Evolutionary conservation across 2,888 invertebrate genomes (phyloP).

Genomic region (Mongoloraphidia duomilia): DNA sequence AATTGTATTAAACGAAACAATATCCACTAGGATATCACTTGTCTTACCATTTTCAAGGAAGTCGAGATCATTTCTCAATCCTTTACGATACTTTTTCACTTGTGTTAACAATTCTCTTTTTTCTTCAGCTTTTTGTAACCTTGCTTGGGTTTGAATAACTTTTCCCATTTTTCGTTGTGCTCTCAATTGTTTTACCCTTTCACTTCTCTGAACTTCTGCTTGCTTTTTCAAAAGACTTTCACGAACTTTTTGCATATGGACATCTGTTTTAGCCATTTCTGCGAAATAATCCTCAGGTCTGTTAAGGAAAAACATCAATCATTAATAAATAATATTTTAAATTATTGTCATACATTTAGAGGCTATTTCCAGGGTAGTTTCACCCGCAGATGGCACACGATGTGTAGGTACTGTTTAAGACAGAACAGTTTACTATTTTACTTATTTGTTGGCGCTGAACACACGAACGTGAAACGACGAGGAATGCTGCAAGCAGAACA

Average conservation of each 20-base stretch:
- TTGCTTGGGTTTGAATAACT: constrained; percentile 67
- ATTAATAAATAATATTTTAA: not conserved
- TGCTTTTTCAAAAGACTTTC: constrained; percentile 73
- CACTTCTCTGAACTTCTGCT: constrained; percentile 69
- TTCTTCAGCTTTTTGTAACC: constrained; percentile 72
- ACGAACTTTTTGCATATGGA: constrained; percentile 92
- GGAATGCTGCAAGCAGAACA: no score
- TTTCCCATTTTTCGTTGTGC: constrained; percentile 89
- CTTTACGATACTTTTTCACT: constrained; percentile 85
- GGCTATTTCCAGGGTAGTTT: no score
- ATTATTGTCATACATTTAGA: not conserved
- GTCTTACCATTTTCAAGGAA: constrained; percentile 44
- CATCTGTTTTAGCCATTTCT: constrained; percentile 96
- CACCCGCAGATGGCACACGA: no score
- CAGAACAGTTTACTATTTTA: no score
- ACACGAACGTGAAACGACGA: no score
- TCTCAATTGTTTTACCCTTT: constrained; percentile 78
- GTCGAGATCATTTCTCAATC: constrained; percentile 61
- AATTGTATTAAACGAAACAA: constrained; percentile 14
- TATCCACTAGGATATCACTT: constrained; percentile 12
- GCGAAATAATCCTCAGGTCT: constrained; percentile 95
- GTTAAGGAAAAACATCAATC: constrained; percentile 8
- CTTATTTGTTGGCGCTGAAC: no score
- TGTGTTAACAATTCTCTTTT: constrained; percentile 86
- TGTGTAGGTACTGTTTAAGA: no score